A percentile compares a stretch with the other conserved stretches of the same genome.
Evolutionary conservation across 2,888 invertebrate genomes (phyloP).

Genomic region (Papilio protenor): DNA sequence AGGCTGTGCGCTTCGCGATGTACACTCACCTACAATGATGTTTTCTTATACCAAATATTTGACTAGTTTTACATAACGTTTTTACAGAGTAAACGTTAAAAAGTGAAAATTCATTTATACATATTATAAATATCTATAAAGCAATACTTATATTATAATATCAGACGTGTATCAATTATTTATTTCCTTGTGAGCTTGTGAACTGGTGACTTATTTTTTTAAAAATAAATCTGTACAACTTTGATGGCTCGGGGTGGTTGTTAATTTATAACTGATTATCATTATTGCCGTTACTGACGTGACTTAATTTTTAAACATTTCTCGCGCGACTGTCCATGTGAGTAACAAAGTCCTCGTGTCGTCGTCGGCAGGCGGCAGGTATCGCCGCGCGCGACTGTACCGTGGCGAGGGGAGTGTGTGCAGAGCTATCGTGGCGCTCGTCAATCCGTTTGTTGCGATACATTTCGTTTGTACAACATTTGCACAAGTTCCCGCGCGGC

Average conservation of each 20-base stretch:
- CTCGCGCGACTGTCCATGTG: neutral
- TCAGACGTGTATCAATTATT: no score
- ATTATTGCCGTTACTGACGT: neutral
- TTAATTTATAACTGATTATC: neutral
- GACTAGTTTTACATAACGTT: neutral
- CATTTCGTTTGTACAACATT: conserved; percentile 24
- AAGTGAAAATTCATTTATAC: no score
- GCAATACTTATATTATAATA: no score
- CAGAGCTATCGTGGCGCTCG: conserved; percentile 1
- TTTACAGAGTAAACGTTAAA: neutral
- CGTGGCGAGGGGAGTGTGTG: neutral
- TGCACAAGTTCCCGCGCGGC: neutral
- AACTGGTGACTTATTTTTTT: no score
- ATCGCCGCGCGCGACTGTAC: conserved; percentile 10
- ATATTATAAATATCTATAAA: no score
- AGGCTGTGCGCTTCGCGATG: conserved; percentile 5
- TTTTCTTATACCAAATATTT: neutral
- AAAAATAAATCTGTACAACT: neutral
- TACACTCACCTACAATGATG: neutral
- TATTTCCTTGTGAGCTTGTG: no score
- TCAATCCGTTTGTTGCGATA: conserved; percentile 33
- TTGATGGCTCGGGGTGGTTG: neutral
- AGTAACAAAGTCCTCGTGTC: neutral
- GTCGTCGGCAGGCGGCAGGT: conserved; percentile 34
- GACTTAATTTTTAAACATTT: neutral